A percentile compares a stretch with the other conserved stretches of the same genome.
These are phyloP conservation scores for Acrocyrtus sp. DNA, from an alignment of 2,888 invertebrate species.

Conservation along the genomic window DNA sequence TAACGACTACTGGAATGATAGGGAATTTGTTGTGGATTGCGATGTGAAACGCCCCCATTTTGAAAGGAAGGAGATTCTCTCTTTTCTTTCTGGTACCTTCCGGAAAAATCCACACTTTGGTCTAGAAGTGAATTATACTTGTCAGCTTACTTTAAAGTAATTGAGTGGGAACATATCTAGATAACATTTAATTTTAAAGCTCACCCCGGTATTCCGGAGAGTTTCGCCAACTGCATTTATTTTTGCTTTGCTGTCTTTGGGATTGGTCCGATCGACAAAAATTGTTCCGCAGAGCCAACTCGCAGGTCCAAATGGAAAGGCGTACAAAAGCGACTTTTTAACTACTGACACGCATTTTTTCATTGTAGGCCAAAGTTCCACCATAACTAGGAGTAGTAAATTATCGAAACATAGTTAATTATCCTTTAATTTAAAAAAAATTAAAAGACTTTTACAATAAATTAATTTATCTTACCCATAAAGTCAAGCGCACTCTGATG, in stretches of 20 bases:
- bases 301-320: constrained; percentile 75
- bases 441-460: too few relatives aligned
- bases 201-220: constrained; percentile 70
- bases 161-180: too few relatives aligned
- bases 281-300: constrained; percentile 74
- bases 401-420: too few relatives aligned
- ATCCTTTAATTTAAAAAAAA: too few relatives aligned
- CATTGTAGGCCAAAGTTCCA: constrained; percentile 92
- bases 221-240: constrained; percentile 69
- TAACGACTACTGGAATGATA: constrained; percentile 75
- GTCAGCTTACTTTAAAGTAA: too few relatives aligned
- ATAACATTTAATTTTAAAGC: too few relatives aligned
- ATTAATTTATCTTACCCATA: too few relatives aligned
- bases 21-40: constrained; percentile 77
- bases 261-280: constrained; percentile 64
- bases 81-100: constrained; percentile 76
- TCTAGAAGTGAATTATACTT: too few relatives aligned
- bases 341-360: constrained; percentile 76
- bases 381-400: too few relatives aligned
- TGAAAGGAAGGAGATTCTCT: constrained; percentile 74
- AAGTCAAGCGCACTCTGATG: too few relatives aligned
- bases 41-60: constrained; percentile 80
- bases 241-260: constrained; percentile 66
- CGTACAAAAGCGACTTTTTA: constrained; percentile 75
- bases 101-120: constrained; percentile 69